A percentile compares a stretch with the other conserved stretches of the same genome.
Conservation (phyloP, 2,113 vertebrate species). For the Dipodomys ordii region DNA sequence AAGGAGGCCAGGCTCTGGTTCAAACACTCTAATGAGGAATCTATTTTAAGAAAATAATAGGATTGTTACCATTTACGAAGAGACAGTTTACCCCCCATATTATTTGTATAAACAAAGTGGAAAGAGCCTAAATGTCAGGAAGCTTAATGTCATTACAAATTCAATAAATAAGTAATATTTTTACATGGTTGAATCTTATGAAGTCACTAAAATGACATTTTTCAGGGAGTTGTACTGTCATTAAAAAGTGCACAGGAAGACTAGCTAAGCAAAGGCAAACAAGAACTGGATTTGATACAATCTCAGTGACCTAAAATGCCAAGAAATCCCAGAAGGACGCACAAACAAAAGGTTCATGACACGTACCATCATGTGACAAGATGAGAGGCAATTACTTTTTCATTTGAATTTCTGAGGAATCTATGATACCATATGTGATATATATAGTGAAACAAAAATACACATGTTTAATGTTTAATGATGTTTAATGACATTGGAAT, state of each 20-base stretch:
- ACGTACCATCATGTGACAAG: not conserved
- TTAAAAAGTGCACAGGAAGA: slow-evolving; percentile 46
- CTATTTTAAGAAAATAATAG: slow-evolving; percentile 26
- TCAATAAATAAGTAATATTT: not conserved
- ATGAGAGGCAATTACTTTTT: slow-evolving; percentile 11
- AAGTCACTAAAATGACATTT: slow-evolving; percentile 30
- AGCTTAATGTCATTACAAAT: not conserved
- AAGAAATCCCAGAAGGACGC: slow-evolving; percentile 43
- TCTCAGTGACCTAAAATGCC: slow-evolving; percentile 31
- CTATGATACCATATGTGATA: not conserved
- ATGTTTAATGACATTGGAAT: not conserved
- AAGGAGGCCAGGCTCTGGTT: not conserved
- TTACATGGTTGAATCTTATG: not conserved
- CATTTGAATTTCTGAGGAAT: slow-evolving; percentile 37
- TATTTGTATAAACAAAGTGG: slow-evolving; percentile 25
- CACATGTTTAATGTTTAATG: not conserved
- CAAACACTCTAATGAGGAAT: not conserved
- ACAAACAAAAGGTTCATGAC: slow-evolving; percentile 49
- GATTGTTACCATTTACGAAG: not conserved
- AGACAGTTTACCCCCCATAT: not conserved
- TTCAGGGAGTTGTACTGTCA: not conserved
- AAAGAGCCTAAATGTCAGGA: not conserved
- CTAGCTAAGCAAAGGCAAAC: slow-evolving; percentile 16
- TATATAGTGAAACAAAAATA: slow-evolving; percentile 14
- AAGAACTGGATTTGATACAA: not conserved